Percentiles rank a stretch among this genome's conserved stretches.
phyloP scores from a whole-genome alignment of 2,797 vertebrate species.

The Enteromius anoplus region DNA sequence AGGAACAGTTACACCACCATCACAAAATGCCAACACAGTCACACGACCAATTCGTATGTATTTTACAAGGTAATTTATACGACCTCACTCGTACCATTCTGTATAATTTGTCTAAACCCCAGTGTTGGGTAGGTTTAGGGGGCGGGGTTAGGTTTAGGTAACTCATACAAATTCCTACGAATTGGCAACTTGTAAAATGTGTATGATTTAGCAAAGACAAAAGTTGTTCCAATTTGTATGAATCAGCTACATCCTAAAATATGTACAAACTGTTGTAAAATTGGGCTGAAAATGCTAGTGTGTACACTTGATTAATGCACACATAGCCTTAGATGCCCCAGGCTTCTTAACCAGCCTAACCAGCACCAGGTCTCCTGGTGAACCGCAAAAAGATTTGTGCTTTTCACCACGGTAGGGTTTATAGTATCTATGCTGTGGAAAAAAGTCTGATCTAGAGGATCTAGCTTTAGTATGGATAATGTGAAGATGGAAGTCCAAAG shows the following conservation, averaged over 20 bases:
- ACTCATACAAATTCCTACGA: too few relatives aligned
- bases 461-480: constrained; percentile 3
- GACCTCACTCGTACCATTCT: too few relatives aligned
- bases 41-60: too few relatives aligned
- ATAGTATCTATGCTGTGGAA: not conserved
- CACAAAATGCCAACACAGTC: not conserved
- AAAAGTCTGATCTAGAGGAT: constrained; percentile 1
- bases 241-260: too few relatives aligned
- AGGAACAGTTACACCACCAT: not conserved
- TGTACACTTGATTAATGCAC: not conserved
- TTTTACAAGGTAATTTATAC: too few relatives aligned
- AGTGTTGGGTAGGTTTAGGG: too few relatives aligned
- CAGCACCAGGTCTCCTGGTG: not conserved
- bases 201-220: too few relatives aligned
- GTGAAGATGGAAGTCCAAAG: not conserved
- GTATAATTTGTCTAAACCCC: too few relatives aligned
- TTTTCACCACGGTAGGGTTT: not conserved
- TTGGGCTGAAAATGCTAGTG: not conserved
- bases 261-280: too few relatives aligned
- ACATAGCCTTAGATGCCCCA: not conserved
- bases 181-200: too few relatives aligned
- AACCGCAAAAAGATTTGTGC: not conserved
- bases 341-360: not conserved
- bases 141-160: too few relatives aligned
- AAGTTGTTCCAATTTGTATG: too few relatives aligned